Percentiles rank a stretch among this genome's conserved stretches.
phyloP scores from a whole-genome alignment of 2,797 vertebrate species.

The Hoplostethus mediterraneus region DNA sequence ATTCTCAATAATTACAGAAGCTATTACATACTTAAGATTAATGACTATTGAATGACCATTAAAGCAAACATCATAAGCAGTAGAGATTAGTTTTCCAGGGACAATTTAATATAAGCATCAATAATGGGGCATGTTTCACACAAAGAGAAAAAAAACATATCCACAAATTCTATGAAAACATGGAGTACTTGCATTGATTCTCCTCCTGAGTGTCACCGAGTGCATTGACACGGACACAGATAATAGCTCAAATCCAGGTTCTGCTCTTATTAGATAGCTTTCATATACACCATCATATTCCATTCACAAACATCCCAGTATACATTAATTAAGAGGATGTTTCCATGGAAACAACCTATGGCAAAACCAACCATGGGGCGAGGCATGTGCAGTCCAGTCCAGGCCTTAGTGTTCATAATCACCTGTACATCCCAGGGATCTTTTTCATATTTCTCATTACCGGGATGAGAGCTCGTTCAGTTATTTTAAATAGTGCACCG shows the following conservation, averaged over 20 bases:
- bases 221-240: slow-evolving; percentile 15
- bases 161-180: slow-evolving; percentile 8
- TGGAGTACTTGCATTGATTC: slow-evolving; percentile 18
- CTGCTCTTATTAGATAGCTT: slow-evolving; percentile 15
- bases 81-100: slow-evolving; percentile 36
- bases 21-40: slow-evolving; percentile 55
- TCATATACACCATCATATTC: slow-evolving; percentile 18
- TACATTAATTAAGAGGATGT: slow-evolving; percentile 6
- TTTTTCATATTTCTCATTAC: not conserved
- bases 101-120: slow-evolving; percentile 42
- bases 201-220: slow-evolving; percentile 14
- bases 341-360: slow-evolving; percentile 32
- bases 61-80: slow-evolving; percentile 48
- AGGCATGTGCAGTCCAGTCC: not conserved
- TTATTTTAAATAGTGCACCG: not conserved
- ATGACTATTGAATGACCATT: slow-evolving; percentile 48
- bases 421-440: not conserved
- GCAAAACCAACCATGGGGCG: not conserved
- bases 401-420: not conserved
- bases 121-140: slow-evolving; percentile 26
- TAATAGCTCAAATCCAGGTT: slow-evolving; percentile 31
- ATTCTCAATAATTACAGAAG: slow-evolving; percentile 36
- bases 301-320: slow-evolving; percentile 9
- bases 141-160: not conserved
- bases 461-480: not conserved